These are phyloP conservation scores for Plecotus auritus DNA, from an alignment of 2,113 vertebrate species.

Conservation along the genomic window DNA sequence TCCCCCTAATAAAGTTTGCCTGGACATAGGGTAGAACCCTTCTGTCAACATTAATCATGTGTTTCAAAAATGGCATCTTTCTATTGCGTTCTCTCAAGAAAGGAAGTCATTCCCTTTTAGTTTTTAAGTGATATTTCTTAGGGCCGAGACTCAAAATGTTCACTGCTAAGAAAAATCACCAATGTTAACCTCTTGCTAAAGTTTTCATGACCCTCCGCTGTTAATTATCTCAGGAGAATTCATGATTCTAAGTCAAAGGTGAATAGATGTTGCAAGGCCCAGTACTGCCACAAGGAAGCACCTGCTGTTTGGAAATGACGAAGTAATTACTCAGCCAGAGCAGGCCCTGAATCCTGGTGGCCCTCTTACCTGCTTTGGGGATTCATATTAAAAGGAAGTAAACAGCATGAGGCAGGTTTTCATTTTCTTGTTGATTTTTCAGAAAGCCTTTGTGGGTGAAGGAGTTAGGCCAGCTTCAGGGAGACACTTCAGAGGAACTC, in stretches of 20 bases:
- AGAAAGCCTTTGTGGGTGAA: neutral
- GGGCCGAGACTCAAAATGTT: neutral
- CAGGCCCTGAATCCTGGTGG: neutral
- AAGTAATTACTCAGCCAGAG: neutral
- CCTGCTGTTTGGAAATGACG: neutral
- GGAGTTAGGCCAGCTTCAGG: neutral
- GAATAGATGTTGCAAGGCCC: neutral
- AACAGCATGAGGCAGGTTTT: neutral
- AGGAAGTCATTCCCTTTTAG: neutral
- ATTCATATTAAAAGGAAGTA: neutral
- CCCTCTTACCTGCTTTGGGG: accelerated
- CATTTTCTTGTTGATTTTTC: neutral
- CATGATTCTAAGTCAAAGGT: neutral
- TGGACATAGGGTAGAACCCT: neutral
- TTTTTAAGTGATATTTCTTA: neutral
- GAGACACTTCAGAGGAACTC: neutral
- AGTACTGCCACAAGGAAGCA: neutral
- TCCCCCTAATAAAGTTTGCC: neutral
- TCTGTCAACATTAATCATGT: neutral
- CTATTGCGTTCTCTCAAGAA: neutral
- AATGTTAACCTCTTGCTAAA: neutral
- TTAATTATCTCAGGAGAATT: neutral
- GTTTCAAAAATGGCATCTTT: neutral
- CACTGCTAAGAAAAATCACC: neutral
- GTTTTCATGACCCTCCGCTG: neutral